These are phyloP conservation scores for Timema cristinae DNA, from an alignment of 2,888 invertebrate genomes.

Conservation along the genomic window DNA sequence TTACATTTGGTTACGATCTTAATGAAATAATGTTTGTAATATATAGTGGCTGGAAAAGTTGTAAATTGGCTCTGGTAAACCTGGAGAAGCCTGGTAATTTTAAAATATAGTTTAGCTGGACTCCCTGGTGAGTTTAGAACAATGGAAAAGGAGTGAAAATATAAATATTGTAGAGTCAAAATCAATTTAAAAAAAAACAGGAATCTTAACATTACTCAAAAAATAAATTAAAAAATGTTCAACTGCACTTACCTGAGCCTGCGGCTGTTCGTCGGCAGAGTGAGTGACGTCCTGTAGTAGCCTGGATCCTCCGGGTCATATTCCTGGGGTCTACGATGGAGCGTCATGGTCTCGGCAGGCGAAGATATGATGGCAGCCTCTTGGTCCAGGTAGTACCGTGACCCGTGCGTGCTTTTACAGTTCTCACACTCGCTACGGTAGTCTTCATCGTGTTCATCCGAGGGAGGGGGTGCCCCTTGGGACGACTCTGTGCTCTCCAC, in stretches of 20 bases:
- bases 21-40: no score
- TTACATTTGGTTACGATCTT: no score
- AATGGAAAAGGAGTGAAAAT: no score
- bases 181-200: no score
- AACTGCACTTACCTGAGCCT: conserved; percentile 47
- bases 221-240: no score
- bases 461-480: neutral
- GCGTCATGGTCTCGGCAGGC: conserved; percentile 63
- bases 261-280: conserved; percentile 59
- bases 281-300: conserved; percentile 60
- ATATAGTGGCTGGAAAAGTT: no score
- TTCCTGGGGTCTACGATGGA: conserved; percentile 56
- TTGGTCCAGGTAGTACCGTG: conserved; percentile 56
- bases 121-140: no score
- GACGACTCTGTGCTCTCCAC: conserved; percentile 18
- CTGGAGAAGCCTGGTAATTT: no score
- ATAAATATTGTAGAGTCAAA: no score
- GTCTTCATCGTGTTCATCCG: conserved; percentile 58
- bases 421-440: conserved; percentile 82
- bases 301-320: conserved; percentile 45
- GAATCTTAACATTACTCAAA: no score
- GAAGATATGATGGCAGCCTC: conserved; percentile 53
- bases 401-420: conserved; percentile 72
- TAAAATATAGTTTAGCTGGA: no score
- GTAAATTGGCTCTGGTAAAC: no score